These are phyloP conservation scores for Prunella strophiata DNA, from an alignment of 2,797 vertebrate genomes.

Conservation along the genomic window DNA sequence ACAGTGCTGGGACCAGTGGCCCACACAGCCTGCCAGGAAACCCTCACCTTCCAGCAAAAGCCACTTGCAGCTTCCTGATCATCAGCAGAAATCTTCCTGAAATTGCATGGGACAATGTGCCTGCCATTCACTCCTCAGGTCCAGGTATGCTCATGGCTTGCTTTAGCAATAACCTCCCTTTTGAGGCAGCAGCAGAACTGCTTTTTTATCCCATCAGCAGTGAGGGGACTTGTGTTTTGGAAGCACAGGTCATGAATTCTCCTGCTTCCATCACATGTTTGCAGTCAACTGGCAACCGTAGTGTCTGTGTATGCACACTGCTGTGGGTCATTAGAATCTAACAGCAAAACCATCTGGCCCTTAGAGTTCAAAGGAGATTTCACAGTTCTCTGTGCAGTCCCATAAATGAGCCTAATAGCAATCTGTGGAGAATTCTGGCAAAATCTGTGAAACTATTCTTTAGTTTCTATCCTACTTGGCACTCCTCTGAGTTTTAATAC, in stretches of 20 bases:
- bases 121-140: background rate
- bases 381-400: slow-evolving; percentile 60
- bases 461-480: slow-evolving; percentile 58
- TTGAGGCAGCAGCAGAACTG: background rate
- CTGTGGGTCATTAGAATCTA: slow-evolving; percentile 63
- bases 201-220: background rate
- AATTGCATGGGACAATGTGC: fast-evolving
- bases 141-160: background rate
- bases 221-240: background rate
- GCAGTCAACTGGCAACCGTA: slow-evolving; percentile 44
- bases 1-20: background rate
- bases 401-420: slow-evolving; percentile 64
- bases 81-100: background rate
- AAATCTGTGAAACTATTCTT: slow-evolving; percentile 67
- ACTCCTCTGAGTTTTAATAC: slow-evolving; percentile 42
- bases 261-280: background rate
- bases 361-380: slow-evolving; percentile 70
- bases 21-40: background rate
- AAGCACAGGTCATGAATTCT: slow-evolving; percentile 38
- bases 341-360: slow-evolving; percentile 72
- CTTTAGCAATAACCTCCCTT: background rate
- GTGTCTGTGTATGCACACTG: slow-evolving; percentile 37
- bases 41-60: background rate
- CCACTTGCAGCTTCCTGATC: background rate
- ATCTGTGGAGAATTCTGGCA: slow-evolving; percentile 67